A percentile compares a stretch with the other conserved stretches of the same genome.
Conservation (phyloP, 2,113 vertebrate species). For the Stictonetta naevosa region DNA sequence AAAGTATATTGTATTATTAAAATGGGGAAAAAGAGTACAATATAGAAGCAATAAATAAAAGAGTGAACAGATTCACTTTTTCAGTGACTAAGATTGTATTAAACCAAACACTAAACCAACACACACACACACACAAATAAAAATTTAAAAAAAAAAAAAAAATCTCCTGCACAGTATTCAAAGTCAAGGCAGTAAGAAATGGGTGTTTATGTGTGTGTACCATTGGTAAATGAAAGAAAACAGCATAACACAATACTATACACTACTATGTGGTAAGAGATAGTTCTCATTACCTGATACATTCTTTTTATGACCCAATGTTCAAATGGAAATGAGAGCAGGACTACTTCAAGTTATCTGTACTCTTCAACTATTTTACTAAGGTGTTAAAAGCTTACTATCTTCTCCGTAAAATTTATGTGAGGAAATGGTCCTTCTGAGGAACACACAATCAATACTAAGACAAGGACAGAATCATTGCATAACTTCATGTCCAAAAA, state of each 20-base stretch:
- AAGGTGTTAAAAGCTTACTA: not conserved
- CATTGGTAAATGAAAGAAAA: not conserved
- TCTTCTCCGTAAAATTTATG: not conserved
- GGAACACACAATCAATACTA: not conserved
- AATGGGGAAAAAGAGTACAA: not conserved
- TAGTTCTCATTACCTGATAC: not conserved
- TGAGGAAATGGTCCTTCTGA: not conserved
- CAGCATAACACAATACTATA: not conserved
- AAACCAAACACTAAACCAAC: not conserved
- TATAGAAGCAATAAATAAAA: not conserved
- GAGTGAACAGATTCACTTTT: not conserved
- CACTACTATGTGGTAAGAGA: not conserved
- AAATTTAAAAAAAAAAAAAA: too few species aligned
- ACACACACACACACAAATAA: too few species aligned
- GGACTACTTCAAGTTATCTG: not conserved
- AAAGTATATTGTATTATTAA: not conserved
- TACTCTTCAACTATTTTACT: not conserved
- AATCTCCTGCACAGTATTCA: not conserved
- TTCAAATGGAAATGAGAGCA: not conserved
- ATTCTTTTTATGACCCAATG: not conserved
- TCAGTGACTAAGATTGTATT: not conserved
- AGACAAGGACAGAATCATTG: not conserved
- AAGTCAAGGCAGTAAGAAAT: not conserved
- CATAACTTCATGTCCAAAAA: not conserved
- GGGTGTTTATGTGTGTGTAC: not conserved